phyloP scores from a whole-genome alignment of 2,888 invertebrate genomes.

The Coremacera marginata region DNA sequence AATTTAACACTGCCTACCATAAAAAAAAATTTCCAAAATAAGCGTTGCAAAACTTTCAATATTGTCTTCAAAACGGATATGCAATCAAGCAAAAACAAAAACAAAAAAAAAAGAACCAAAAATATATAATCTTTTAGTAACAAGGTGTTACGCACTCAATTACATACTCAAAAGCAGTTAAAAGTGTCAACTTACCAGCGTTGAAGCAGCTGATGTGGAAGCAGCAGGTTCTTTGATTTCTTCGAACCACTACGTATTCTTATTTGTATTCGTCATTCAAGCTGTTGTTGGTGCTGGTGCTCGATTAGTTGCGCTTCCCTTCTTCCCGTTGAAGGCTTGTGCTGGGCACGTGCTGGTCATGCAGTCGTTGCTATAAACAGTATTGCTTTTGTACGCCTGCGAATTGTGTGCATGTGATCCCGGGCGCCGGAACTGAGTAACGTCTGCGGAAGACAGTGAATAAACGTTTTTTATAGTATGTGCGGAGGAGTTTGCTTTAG shows the following conservation, averaged over 20 bases:
- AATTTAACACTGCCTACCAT: too few species aligned
- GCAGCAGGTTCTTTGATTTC: conserved; percentile 15
- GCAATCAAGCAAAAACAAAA: conserved; percentile 8
- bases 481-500: background rate
- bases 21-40: too few species aligned
- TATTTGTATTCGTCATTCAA: conserved; percentile 16
- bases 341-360: conserved; percentile 34
- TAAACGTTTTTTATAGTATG: conserved; percentile 8
- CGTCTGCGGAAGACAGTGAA: conserved; percentile 19
- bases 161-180: background rate
- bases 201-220: background rate
- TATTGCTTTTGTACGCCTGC: conserved; percentile 4
- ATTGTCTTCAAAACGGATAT: background rate
- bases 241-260: background rate
- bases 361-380: background rate
- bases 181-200: conserved; percentile 22
- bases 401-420: background rate
- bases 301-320: background rate
- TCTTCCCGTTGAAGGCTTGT: background rate
- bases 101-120: background rate
- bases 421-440: conserved; percentile 12
- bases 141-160: background rate
- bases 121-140: background rate
- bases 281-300: conserved; percentile 16
- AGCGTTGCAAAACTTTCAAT: too few species aligned